Conservation (phyloP, 2,888 invertebrate species). For the Meiosimyza decipiens region DNA sequence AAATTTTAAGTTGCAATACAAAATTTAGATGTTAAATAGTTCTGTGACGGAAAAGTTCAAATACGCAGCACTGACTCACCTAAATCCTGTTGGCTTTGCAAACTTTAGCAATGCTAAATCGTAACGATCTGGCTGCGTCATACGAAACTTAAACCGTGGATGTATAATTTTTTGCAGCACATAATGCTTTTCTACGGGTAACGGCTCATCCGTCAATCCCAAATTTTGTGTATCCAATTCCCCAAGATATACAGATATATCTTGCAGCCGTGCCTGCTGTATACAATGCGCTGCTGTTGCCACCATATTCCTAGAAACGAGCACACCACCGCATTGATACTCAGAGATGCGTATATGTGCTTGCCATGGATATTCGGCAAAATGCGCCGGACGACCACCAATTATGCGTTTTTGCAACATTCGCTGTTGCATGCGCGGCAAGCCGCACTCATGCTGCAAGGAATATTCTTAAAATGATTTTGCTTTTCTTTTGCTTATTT, state of each 20-base stretch:
- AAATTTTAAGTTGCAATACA: neutral
- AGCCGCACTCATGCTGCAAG: slow-evolving; percentile 73
- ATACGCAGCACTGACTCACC: slow-evolving; percentile 47
- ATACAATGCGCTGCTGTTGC: slow-evolving; percentile 89
- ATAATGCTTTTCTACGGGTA: slow-evolving; percentile 75
- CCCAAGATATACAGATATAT: slow-evolving; percentile 82
- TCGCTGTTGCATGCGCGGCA: slow-evolving; percentile 70
- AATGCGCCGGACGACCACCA: slow-evolving; percentile 81
- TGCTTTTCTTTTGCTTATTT: neutral
- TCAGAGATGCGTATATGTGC: slow-evolving; percentile 85
- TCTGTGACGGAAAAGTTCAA: too few species aligned
- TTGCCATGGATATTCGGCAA: slow-evolving; percentile 85
- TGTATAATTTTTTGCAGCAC: slow-evolving; percentile 81
- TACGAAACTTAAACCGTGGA: slow-evolving; percentile 82
- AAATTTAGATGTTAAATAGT: neutral
- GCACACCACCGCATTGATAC: slow-evolving; percentile 85
- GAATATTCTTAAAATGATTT: neutral
- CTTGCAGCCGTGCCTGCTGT: slow-evolving; percentile 77
- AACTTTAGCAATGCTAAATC: slow-evolving; percentile 81
- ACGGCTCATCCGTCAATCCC: slow-evolving; percentile 72
- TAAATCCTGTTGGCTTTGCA: slow-evolving; percentile 73
- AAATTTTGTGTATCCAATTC: slow-evolving; percentile 82
- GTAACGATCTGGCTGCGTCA: slow-evolving; percentile 85
- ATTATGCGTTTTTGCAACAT: slow-evolving; percentile 81
- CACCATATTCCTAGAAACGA: slow-evolving; percentile 78